Evolutionary conservation across 2,797 vertebrate species (phyloP), one percentile per base, ranked within the genome.

Genomic region (Lycodopsis pacificus): DNA sequence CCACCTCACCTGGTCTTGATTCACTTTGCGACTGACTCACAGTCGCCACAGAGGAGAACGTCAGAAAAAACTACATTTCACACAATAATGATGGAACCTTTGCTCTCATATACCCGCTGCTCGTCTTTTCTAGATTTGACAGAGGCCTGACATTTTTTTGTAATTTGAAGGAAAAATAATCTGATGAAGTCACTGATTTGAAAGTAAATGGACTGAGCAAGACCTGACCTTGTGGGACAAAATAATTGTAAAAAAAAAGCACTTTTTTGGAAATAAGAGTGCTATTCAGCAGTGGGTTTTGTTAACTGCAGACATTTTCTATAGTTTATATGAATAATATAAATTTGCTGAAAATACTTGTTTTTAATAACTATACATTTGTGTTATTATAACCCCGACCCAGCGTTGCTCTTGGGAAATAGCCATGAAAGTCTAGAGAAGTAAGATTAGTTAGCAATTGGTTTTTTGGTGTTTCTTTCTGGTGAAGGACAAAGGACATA

Each of bases 21-120:
- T 74, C 44, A 65, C 38, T 71, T 57, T 61, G 38, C 5, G 44
- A 30, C 17, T 15, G 61, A 65, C 61, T 66, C 63, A 48, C 38
- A 49, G 13, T 12, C 8, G 4, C 38, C 46, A 15, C 30, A 9
- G 56, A 38, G 27, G 25, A 57, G 51, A 32, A 62, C 70, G 62
- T 73, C 46, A 73, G 34, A 62, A 9, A 30, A 81, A 77, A 34
- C 17, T 48, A 65, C 57, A 61, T 75, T 34, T 56, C 22, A 48
- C 63, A 54, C 32, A 44, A 22, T 67, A 61, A 77, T 44, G 51
- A 79, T 42, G 53, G 46, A 30, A 4, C 10, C 25, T 25, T 69
- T 11, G 2, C 38, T 71, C 12, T 63, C 64, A 38, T 13, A 17
- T 8, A 5, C 48, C 49, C 13, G 25, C 40, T 27, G 30, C n/a